Evolutionary conservation across 30 jellyfish, hydroid and myxozoan genomes (phyloP).

Genomic region (Hydra vulgaris): DNA sequence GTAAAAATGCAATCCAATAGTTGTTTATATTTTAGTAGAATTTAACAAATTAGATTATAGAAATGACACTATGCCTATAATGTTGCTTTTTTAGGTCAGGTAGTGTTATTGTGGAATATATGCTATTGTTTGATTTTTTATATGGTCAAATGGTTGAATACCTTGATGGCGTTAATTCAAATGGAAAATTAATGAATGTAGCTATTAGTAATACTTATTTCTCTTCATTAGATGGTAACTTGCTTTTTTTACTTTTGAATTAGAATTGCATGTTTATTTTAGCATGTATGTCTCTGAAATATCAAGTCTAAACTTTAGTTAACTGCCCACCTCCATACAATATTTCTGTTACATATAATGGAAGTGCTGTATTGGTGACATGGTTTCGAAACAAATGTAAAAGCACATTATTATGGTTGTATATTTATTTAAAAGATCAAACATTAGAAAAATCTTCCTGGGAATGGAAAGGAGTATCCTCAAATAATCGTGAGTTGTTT

Average conservation of each 20-base stretch:
- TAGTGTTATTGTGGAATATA: neutral
- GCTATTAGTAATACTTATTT: neutral
- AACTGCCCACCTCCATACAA: neutral
- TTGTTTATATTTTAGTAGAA: neutral
- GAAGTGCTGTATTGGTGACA: neutral
- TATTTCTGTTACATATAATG: neutral
- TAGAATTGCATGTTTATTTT: neutral
- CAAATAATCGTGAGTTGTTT: neutral
- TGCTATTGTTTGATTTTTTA: neutral
- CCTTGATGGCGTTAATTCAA: neutral
- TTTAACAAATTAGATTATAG: no score
- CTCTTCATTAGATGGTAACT: neutral
- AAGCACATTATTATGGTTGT: neutral
- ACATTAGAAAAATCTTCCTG: neutral
- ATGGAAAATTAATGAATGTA: neutral
- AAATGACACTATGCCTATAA: neutral
- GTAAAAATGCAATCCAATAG: neutral
- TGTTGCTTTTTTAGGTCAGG: neutral
- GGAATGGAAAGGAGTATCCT: neutral
- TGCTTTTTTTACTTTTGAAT: no score
- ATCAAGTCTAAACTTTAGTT: neutral
- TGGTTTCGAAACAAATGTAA: neutral
- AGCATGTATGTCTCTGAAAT: neutral
- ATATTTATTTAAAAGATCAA: neutral
- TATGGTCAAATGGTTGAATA: neutral